Percentiles rank a stretch among this genome's conserved stretches.
Conservation (phyloP, 1,140 invertebrate species). For the Cydia amplana region DNA sequence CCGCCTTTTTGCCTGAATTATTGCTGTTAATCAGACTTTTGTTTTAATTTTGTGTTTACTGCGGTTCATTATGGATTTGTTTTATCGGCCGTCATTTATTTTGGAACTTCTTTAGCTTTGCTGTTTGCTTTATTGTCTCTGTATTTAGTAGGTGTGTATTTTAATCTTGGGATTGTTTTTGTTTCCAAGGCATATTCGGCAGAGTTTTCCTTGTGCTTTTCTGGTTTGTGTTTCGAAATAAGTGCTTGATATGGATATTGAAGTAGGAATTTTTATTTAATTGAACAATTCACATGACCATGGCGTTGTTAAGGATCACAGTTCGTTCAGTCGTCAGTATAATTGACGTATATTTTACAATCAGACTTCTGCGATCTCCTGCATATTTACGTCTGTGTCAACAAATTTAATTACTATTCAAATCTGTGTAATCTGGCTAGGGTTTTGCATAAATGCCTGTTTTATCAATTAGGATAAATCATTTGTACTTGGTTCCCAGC, state of each 20-base stretch:
- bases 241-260: not conserved
- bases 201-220: not conserved
- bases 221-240: not conserved
- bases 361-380: not conserved
- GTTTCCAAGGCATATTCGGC: not conserved
- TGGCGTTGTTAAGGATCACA: not conserved
- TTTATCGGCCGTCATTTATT: constrained; percentile 8
- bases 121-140: constrained; percentile 36
- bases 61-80: constrained; percentile 38
- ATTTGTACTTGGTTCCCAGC: constrained; percentile 46
- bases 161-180: not conserved
- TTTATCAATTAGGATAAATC: constrained; percentile 56
- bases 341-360: constrained; percentile 7
- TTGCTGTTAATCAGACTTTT: constrained; percentile 49
- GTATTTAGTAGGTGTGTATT: not conserved
- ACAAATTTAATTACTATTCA: constrained; percentile 33
- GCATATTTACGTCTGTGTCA: constrained; percentile 16
- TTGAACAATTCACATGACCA: not conserved
- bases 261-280: not conserved
- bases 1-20: constrained; percentile 50
- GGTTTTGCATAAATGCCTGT: constrained; percentile 42
- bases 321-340: constrained; percentile 5
- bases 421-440: constrained; percentile 37
- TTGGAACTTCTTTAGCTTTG: constrained; percentile 28
- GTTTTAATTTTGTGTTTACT: constrained; percentile 44